Conservation (phyloP, 1,140 invertebrate species). For the Trichoplusia ni region DNA sequence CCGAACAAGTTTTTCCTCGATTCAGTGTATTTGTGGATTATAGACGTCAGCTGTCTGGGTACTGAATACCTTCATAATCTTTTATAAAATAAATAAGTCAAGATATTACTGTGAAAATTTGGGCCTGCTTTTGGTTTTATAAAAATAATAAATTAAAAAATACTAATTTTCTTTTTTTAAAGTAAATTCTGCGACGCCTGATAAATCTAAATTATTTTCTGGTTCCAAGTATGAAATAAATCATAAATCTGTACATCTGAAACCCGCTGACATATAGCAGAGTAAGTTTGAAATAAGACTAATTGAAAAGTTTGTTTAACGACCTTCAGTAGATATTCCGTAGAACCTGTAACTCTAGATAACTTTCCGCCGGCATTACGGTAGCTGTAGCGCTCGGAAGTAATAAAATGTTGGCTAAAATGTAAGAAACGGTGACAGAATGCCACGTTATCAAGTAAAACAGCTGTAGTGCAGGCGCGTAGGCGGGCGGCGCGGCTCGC, state of each 20-base stretch:
- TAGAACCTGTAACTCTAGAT: constrained; percentile 8
- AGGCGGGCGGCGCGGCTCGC: constrained; percentile 62
- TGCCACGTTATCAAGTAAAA: constrained; percentile 70
- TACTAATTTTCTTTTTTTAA: too few species aligned
- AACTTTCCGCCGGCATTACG: not conserved
- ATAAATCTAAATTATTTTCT: too few species aligned
- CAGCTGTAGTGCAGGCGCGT: constrained; percentile 75
- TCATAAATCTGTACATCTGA: too few species aligned
- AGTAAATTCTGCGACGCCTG: too few species aligned
- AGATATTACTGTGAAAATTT: too few species aligned
- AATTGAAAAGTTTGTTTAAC: constrained; percentile 22
- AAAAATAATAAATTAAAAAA: too few species aligned
- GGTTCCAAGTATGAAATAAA: too few species aligned
- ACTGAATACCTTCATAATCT: too few species aligned
- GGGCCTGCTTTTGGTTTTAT: too few species aligned
- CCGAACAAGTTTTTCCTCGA: constrained; percentile 37
- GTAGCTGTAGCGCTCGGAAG: constrained; percentile 11
- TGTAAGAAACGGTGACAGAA: constrained; percentile 39
- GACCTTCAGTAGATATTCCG: not conserved
- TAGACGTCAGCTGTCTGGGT: too few species aligned
- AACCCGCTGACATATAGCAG: not conserved
- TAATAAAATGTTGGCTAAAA: constrained; percentile 24
- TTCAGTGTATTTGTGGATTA: not conserved
- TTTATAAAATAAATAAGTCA: too few species aligned
- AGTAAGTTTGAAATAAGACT: constrained; percentile 14